Conservation (phyloP, 1,140 invertebrate species). For the Acromyrmex heyeri region DNA sequence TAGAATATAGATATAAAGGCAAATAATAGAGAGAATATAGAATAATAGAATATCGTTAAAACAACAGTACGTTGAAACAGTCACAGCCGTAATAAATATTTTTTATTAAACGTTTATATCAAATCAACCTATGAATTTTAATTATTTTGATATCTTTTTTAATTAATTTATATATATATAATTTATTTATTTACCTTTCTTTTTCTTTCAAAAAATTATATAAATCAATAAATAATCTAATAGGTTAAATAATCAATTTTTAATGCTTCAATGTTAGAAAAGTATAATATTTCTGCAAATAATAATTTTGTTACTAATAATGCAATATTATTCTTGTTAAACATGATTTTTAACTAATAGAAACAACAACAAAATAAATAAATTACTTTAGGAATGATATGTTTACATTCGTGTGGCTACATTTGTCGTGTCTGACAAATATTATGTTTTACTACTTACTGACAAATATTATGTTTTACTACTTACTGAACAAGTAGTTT, state of each 20-base stretch:
- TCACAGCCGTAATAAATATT: background rate
- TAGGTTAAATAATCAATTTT: background rate
- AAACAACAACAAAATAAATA: too few relatives aligned
- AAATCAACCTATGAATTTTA: background rate
- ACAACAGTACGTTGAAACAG: background rate
- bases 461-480: constrained; percentile 31
- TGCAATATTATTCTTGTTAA: too few relatives aligned
- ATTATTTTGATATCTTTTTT: background rate
- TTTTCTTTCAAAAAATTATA: background rate
- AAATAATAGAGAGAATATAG: too few relatives aligned
- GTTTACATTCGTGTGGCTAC: background rate
- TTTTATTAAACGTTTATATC: background rate
- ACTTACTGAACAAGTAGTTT: constrained; percentile 1
- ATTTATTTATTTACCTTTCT: background rate
- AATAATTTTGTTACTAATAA: background rate
- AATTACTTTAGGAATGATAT: background rate
- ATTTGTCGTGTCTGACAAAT: constrained; percentile 11
- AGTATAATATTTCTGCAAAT: background rate
- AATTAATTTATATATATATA: background rate
- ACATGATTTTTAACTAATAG: too few relatives aligned
- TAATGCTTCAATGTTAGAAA: background rate
- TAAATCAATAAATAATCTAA: background rate
- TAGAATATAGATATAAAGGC: background rate
- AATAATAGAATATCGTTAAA: background rate
- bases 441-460: constrained; percentile 34